Conservation (phyloP, 2,888 invertebrate genomes). For the Parelbella ahira region DNA sequence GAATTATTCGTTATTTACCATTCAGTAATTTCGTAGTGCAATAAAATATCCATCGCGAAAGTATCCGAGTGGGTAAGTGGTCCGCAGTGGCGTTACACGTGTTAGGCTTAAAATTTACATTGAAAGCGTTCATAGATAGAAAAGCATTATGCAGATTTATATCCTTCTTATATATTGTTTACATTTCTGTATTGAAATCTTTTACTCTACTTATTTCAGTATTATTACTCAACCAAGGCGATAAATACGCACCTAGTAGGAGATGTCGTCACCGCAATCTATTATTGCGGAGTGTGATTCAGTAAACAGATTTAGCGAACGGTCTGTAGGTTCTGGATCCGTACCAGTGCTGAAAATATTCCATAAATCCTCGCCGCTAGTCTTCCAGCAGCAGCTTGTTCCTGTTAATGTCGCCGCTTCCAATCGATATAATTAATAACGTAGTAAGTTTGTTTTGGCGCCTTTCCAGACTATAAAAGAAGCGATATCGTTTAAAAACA, state of each 20-base stretch:
- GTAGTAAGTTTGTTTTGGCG: conserved; percentile 54
- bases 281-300: conserved; percentile 55
- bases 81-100: background rate
- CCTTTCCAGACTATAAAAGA: conserved; percentile 47
- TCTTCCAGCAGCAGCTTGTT: conserved; percentile 11
- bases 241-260: conserved; percentile 36
- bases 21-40: conserved; percentile 28
- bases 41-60: conserved; percentile 17
- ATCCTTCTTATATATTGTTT: too few species aligned
- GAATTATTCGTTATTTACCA: conserved; percentile 44
- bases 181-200: conserved; percentile 1
- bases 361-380: conserved; percentile 6
- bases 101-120: too few species aligned
- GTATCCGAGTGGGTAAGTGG: conserved; percentile 2
- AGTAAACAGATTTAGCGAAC: conserved; percentile 48
- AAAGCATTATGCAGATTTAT: too few species aligned
- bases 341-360: conserved; percentile 7
- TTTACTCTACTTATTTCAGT: conserved; percentile 8
- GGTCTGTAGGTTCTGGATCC: conserved; percentile 47
- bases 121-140: too few species aligned
- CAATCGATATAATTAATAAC: conserved; percentile 55
- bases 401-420: conserved; percentile 32
- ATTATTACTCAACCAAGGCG: conserved; percentile 18
- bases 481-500: conserved; percentile 46
- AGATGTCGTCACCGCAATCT: conserved; percentile 38